Base-by-base conservation (phyloP, 2,113 vertebrate genomes). In the Numida meleagris region DNA sequence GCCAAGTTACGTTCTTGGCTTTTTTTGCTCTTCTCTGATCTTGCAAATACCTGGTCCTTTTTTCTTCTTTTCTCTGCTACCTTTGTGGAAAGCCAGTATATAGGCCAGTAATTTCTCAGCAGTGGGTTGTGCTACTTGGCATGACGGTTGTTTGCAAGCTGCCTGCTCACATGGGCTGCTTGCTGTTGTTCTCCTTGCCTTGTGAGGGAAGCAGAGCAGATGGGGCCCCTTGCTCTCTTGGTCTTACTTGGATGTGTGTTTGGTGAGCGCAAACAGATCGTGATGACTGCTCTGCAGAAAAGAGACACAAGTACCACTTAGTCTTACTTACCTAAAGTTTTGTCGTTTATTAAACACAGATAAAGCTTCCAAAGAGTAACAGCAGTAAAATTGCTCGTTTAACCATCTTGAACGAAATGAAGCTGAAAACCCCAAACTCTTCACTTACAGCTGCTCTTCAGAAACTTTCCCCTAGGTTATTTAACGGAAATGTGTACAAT, bases 201-300 rank as follows among this genome's bases (percentile, higher is more conserved):
- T 36, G 57, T 57, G 82, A 90, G 82, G 76, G 82, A 81, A 66
- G 48, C 51, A 57, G 65, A 93, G 73, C 94, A 94, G 95, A 93
- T 93, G 91, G 91, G 58, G 75, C 66, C 58, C 57, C 48, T 83
- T 95, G 85, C 51, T 90, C 82, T 86, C 57, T 29, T 90, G 88
- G 55, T 67, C 75, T 75, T 86, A 34, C 29, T 33, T 84, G 86
- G 76, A 21, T 81, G 40, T 81, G 50, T 90, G 82, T 90, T 83
- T 90, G 90, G 82, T 61, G 91, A 78, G 88, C 0, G 27, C 4
- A 6, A 94, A 66, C 96, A 95, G 95, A 95, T 94, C 88, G 90
- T 45, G 76, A 42, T 42, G 62, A 62, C 76, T 75, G 61, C 82
- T 78, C 88, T 4, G 4, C 34, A 79, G 82, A 62, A 61, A 62